These are phyloP conservation scores for Arctopsyche grandis DNA, from an alignment of 1,140 invertebrate genomes.

Conservation along the genomic window DNA sequence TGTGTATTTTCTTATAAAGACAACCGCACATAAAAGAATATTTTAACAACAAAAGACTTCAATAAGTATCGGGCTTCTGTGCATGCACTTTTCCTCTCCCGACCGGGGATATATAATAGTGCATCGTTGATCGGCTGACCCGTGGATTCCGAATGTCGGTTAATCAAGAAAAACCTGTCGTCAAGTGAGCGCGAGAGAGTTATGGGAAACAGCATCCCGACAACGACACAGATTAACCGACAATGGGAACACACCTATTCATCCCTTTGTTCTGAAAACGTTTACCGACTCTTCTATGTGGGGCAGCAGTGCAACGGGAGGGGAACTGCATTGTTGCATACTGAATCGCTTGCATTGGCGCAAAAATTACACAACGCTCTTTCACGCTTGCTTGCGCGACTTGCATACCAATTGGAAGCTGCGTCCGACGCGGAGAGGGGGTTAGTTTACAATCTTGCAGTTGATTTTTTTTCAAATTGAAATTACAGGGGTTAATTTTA, in stretches of 20 bases:
- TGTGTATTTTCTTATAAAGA: not conserved
- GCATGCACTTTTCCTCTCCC: no score
- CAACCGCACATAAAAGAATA: constrained; percentile 6
- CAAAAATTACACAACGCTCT: no score
- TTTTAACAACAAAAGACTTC: not conserved
- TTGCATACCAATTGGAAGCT: no score
- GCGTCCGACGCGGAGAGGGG: no score
- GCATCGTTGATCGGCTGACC: not conserved
- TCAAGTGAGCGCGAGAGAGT: not conserved
- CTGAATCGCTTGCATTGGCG: not conserved
- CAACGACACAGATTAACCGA: constrained; percentile 20
- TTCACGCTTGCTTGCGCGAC: no score
- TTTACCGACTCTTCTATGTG: constrained; percentile 2
- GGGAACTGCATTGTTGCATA: not conserved
- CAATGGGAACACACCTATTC: constrained; percentile 26
- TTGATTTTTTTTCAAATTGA: no score
- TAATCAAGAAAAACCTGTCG: constrained; percentile 16
- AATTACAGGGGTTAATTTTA: no score
- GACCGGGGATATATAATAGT: no score
- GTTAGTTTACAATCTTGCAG: no score
- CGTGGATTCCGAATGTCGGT: constrained; percentile 3
- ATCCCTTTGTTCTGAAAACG: constrained; percentile 14
- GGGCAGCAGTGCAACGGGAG: constrained; percentile 15
- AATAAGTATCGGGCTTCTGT: not conserved
- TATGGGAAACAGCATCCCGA: constrained; percentile 9